Percentiles rank a stretch among this genome's conserved stretches.
Evolutionary conservation across 2,888 invertebrate genomes (phyloP).

Genomic region (Drosophila sordidula): DNA sequence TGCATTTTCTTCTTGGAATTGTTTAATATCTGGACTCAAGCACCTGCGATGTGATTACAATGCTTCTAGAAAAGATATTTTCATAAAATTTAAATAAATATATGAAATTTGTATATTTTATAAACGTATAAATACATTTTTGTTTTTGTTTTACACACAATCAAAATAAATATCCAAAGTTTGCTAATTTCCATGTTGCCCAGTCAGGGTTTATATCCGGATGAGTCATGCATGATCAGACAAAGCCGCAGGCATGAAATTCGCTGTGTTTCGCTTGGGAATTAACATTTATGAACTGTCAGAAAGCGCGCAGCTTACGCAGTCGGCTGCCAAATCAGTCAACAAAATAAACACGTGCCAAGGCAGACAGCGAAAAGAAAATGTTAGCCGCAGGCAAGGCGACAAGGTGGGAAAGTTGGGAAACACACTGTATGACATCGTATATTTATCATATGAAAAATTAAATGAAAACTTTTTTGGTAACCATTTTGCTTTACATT

Average conservation of each 20-base stretch:
- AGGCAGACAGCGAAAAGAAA: constrained; percentile 10
- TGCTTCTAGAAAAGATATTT: no score
- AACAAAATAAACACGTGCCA: constrained; percentile 24
- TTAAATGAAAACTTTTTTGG: constrained; percentile 45
- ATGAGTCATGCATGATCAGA: constrained; percentile 16
- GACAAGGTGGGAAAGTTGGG: constrained; percentile 17
- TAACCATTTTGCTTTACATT: constrained; percentile 3
- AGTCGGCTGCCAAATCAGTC: constrained; percentile 47
- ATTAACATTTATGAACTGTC: constrained; percentile 58
- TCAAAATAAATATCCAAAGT: background rate
- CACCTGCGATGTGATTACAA: no score
- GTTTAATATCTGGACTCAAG: no score
- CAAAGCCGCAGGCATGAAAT: constrained; percentile 12
- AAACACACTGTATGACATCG: constrained; percentile 11
- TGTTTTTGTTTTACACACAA: background rate
- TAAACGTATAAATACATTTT: background rate
- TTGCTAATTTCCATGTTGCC: background rate
- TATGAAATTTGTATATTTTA: background rate
- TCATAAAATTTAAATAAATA: background rate
- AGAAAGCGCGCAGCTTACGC: constrained; percentile 28
- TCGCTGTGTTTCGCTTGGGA: constrained; percentile 16
- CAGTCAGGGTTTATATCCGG: constrained; percentile 3
- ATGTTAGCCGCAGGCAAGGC: constrained; percentile 22
- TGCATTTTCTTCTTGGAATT: no score
- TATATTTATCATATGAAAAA: constrained; percentile 52